phyloP scores from a whole-genome alignment of 30 jellyfish, hydroid and myxozoan genomes.

The Cassiopea xamachana region DNA sequence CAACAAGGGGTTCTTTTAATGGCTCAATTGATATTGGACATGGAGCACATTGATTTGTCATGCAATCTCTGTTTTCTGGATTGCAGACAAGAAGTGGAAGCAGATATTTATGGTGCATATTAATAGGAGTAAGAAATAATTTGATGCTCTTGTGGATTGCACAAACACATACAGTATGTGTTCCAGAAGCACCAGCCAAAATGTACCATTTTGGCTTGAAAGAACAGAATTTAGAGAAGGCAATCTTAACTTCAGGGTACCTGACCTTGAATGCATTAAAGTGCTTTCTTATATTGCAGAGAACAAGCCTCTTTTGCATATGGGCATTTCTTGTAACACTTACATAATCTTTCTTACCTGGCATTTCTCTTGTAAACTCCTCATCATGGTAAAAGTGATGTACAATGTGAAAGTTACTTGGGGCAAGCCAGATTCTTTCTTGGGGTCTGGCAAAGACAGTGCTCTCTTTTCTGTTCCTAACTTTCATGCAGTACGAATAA shows the following conservation, averaged over 20 bases:
- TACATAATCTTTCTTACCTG: slow-evolving; percentile 76
- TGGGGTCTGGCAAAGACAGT: background rate
- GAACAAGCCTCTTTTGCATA: slow-evolving; percentile 58
- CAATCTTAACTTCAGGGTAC: slow-evolving; percentile 55
- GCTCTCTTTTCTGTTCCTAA: background rate
- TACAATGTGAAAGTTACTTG: background rate
- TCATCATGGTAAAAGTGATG: slow-evolving; percentile 66
- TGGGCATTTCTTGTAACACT: slow-evolving; percentile 45
- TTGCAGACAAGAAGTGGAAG: background rate
- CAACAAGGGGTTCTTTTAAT: background rate
- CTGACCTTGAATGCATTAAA: slow-evolving; percentile 42
- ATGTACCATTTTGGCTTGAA: slow-evolving; percentile 85
- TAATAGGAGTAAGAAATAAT: slow-evolving; percentile 51
- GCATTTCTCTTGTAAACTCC: slow-evolving; percentile 65
- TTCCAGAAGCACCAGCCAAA: slow-evolving; percentile 83
- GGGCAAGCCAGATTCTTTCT: background rate
- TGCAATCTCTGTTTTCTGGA: slow-evolving; percentile 49
- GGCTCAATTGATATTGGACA: slow-evolving; percentile 30
- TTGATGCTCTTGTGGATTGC: slow-evolving; percentile 71
- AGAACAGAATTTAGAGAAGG: slow-evolving; percentile 72
- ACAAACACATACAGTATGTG: slow-evolving; percentile 90
- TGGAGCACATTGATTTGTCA: slow-evolving; percentile 51
- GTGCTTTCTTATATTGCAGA: slow-evolving; percentile 69
- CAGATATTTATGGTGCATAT: background rate
- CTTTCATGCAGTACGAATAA: too few relatives aligned